Conservation (phyloP, 2,888 invertebrate genomes). For the Actias luna region DNA sequence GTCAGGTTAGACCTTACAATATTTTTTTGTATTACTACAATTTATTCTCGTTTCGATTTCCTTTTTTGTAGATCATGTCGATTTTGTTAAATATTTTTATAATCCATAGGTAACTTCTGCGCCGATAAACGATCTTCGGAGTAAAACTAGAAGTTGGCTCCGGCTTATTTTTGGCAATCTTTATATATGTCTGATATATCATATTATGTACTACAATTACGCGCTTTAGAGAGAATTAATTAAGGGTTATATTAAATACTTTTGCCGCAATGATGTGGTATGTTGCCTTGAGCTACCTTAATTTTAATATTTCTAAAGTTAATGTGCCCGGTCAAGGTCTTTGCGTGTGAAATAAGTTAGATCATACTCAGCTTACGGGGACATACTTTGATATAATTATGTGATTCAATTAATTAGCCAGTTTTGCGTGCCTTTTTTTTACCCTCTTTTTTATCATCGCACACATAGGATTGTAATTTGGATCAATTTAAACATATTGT, state of each 20-base stretch:
- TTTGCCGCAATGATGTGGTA: constrained; percentile 13
- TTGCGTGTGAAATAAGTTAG: constrained; percentile 17
- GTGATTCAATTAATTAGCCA: neutral
- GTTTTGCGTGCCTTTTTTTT: neutral
- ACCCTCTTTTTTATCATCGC: neutral
- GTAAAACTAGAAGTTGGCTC: no score
- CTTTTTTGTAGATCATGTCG: no score
- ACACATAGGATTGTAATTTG: neutral
- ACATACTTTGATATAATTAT: neutral
- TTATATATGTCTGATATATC: no score
- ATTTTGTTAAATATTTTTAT: no score
- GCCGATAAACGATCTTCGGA: no score
- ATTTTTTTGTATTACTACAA: no score
- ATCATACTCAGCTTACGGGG: neutral
- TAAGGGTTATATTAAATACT: constrained; percentile 6
- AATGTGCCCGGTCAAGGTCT: constrained; percentile 22
- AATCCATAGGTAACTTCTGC: no score
- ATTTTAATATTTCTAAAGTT: constrained; percentile 17
- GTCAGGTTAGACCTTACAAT: no score
- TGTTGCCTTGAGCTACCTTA: constrained; percentile 20
- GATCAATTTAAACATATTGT: neutral
- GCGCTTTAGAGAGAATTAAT: no score
- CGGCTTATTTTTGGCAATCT: no score
- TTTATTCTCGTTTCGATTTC: no score
- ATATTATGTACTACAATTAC: no score